Evolutionary conservation across 2,797 vertebrate genomes (phyloP).

Genomic region (Jordanella pulchra): DNA sequence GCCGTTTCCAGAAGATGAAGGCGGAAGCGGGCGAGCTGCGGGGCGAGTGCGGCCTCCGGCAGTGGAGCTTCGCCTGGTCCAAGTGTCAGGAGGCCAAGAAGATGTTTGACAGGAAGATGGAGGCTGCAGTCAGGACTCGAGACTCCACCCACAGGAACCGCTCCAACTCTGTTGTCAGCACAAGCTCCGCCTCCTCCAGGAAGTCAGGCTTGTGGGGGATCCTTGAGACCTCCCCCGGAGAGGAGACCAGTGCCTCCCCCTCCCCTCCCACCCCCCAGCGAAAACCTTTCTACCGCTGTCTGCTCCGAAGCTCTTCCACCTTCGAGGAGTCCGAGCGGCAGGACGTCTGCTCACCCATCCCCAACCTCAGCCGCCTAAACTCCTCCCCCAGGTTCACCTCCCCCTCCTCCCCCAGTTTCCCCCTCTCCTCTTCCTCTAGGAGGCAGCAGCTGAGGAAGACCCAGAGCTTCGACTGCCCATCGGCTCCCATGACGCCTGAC

Average conservation of each 20-base stretch:
- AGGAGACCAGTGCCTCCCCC: constrained; percentile 28
- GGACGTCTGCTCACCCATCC: constrained; percentile 26
- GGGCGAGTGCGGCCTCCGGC: constrained; percentile 85
- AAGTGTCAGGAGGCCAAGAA: constrained; percentile 89
- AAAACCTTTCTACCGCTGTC: constrained; percentile 53
- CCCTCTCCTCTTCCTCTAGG: constrained; percentile 31
- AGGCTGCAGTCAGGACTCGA: constrained; percentile 77
- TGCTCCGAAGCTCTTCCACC: constrained; percentile 66
- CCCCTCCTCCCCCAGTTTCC: constrained; percentile 4
- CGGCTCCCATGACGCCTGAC: constrained; percentile 67
- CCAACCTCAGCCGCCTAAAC: constrained; percentile 27
- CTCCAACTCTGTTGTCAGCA: constrained; percentile 68
- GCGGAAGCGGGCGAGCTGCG: constrained; percentile 84
- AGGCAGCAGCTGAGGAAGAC: constrained; percentile 85
- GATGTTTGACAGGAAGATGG: constrained; percentile 89
- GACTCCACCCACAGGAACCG: constrained; percentile 56
- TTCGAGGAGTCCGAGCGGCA: constrained; percentile 62
- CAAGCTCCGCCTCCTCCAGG: constrained; percentile 67
- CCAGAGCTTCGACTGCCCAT: constrained; percentile 86
- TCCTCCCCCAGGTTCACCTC: constrained; percentile 21
- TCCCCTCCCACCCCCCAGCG: constrained; percentile 42
- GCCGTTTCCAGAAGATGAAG: constrained; percentile 89
- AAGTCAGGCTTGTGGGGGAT: constrained; percentile 63
- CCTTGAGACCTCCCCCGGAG: constrained; percentile 57
- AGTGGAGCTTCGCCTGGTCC: constrained; percentile 89